Base-by-base conservation (phyloP, 2,113 vertebrate species). In the Cochlearius cochlearius region DNA sequence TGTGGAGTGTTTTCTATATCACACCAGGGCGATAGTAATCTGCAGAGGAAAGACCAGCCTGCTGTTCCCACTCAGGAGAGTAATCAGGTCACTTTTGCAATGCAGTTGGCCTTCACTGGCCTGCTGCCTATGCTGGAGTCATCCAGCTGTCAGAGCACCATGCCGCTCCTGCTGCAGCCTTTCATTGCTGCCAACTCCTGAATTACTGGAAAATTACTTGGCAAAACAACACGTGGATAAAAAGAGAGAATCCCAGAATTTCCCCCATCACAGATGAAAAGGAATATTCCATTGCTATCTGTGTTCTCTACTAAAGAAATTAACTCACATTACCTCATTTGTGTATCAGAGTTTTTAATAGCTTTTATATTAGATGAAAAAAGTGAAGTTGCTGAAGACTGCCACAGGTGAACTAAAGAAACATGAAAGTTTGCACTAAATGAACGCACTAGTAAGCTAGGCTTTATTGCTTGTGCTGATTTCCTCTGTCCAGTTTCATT, bases 131-230 rank as follows among this genome's bases (percentile, higher is more conserved):
- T 55, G 45, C 29, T 56, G 38, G 92, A 96, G 80, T 82, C 84
- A 92, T 88, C 81, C 77, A 87, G 80, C 74, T 96, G 77, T 86
- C 91, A 76, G 74, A 95, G n/a, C 74, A 87, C 34, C 66, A 25
- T 8, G 30, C 86, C 75, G 86, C 72, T 95, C 79, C 73, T 81
- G 60, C 72, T 89, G 72, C 79, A 95, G 86, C 52, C 68, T 71
- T 92, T 75, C 36, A 36, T 1, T 27, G 26, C 77, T 92, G 94
- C 80, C 92, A 96, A 0, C 39, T 91, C 59, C 63, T 11, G 58
- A 95, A 92, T 91, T 91, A 94, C 81, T 92, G 94, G 92, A 92
- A 96, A 95, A 96, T 94, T 83, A 94, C 77, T 90, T 55, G 29
- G 45, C 85, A 85, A 90, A 86, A 92, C 3, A 17, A 67, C 49